Evolutionary conservation across 2,888 invertebrate genomes (phyloP), one percentile per base, ranked within the genome.

Genomic region (Timandra comae): DNA sequence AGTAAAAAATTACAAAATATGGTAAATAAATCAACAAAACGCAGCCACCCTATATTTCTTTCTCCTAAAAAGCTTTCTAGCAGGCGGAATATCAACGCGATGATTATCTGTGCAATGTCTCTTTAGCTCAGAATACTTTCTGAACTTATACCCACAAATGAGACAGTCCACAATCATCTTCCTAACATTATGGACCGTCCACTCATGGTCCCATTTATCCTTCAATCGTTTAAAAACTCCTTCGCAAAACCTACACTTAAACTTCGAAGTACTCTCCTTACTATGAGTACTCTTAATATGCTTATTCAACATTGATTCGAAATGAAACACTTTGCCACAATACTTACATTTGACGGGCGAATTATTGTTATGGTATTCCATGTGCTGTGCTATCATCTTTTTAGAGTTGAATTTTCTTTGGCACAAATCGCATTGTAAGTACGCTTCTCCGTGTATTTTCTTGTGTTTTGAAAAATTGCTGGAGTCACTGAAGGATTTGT

Each of bases 381-480:
- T 78, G 47, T 86, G 86, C 23, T 65, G 70, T 0, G 67, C 53
- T 7, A 86, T 67, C 77, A 81, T 84, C 34, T 77, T 79, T 39
- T 85, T 85, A 1, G 86, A 77, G 52, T 85, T 81, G 48, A 86
- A 86, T 49, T 84, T 86, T 6, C 86, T 55, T 11, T 67, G 68
- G 47, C 86, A 86, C 8, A 84, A 48, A 22, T 86, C 85, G 47
- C 86, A 86, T 36, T 86, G 86, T 27, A 74, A 64, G 41, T 56
- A 78, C 0, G 65, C 62, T 0, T 57, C 49, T 10, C 82, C 81
- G 47, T 86, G 86, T 12, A 82, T 74, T 41, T 86, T 86, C 49
- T 86, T 86, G 48, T 86, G 86, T 29, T 86, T 86, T 1, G 85
- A 86, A 40, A 85, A 86, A 38, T 86, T 86, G 38, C 82, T 82